Evolutionary conservation across 2,888 invertebrate species (phyloP), one percentile per base, ranked within the genome.

Genomic region (Homarus gammarus): DNA sequence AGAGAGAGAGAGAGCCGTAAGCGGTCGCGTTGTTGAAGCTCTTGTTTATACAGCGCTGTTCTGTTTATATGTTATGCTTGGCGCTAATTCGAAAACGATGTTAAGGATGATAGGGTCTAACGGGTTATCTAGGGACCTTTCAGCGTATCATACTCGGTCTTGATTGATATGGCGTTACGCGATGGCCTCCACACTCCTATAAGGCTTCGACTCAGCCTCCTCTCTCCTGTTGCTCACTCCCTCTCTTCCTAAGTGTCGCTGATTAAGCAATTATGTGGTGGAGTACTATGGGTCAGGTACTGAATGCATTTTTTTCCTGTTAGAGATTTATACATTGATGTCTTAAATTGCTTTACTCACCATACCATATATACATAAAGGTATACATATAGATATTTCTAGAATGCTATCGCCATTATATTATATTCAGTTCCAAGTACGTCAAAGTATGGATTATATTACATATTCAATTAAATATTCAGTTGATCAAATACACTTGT

Each of bases 1-100:
- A 68, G 68, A 82, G 82, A 70, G 68, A 72, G 83, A 72, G 83
- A 72, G 49, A 72, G 44, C 38, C 31, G 49, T 68, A 83, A 73
- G 38, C 73, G 72, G 44, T 1, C 3, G 6, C 64, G 64, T 64
- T 64, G 64, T 64, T 64, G 27, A 2, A 27, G 64, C n/a, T 27
- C 36, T 2, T 84, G 84, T 84, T 84, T 84, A 84, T 84, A 84
- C 84, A 84, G 56, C 61, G 61, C 75, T 61, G 84, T 38, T 61
- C 56, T 84, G 84, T 84, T 84, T 84, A 75, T 73, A 75, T 84
- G 84, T 84, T 84, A 56, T 84, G 84, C 84, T 84, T 75, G 56
- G 84, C 73, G 56, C 72, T 84, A 84, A 84, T 84, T 84, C 84
- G 84, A 73, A 84, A 84, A 84, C 84, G 84, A 84, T 84, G 84